These are phyloP conservation scores for Pterocles orientalis DNA, from an alignment of 2,113 vertebrate species.

Conservation along the genomic window DNA sequence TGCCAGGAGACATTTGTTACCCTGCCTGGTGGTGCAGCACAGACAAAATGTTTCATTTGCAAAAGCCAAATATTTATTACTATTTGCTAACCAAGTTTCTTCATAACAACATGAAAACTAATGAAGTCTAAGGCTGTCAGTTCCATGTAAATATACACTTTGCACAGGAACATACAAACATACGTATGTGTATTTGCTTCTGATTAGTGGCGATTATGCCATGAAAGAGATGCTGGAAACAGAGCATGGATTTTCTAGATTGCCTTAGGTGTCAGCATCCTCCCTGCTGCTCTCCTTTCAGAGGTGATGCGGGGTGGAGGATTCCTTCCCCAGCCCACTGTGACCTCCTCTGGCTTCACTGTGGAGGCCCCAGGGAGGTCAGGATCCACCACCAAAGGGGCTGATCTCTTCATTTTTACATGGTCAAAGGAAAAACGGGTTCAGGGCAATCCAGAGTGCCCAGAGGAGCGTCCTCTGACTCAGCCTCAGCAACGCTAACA, in stretches of 20 bases:
- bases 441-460: background rate
- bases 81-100: background rate
- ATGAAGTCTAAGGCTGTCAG: conserved; percentile 37
- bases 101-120: conserved; percentile 32
- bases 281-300: background rate
- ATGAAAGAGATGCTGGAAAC: conserved; percentile 42
- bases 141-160: conserved; percentile 66
- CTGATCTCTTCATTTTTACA: background rate
- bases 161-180: conserved; percentile 48
- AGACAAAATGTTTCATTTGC: background rate
- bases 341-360: background rate
- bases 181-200: conserved; percentile 38
- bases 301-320: background rate
- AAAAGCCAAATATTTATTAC: conserved; percentile 35
- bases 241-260: background rate
- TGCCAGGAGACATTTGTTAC: background rate
- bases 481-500: background rate
- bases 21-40: background rate
- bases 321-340: no score
- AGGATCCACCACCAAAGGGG: background rate
- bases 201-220: conserved; percentile 66
- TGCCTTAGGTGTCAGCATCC: conserved; percentile 8
- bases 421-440: background rate
- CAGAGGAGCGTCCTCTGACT: background rate
- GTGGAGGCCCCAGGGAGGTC: background rate